Evolutionary conservation across 2,888 invertebrate genomes (phyloP).

Genomic region (Oxycera nigricornis): DNA sequence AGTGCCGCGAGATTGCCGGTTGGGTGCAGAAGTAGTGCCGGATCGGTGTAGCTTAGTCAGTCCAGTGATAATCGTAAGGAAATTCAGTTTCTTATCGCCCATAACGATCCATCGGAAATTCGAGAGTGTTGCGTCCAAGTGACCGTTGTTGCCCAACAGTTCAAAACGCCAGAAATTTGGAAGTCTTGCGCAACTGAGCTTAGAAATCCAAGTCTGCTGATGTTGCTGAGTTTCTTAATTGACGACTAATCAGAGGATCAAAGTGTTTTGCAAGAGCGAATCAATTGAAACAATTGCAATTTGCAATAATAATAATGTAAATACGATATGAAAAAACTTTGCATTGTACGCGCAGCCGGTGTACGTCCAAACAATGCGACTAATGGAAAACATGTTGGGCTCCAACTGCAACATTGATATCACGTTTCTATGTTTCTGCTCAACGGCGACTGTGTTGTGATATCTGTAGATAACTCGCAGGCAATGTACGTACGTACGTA

Average conservation of each 20-base stretch:
- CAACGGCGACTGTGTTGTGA: not conserved
- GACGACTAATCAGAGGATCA: not conserved
- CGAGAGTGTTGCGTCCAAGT: not conserved
- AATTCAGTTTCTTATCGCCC: not conserved
- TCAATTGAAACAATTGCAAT: not conserved
- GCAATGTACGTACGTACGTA: too few relatives aligned
- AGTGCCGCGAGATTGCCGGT: constrained; percentile 4
- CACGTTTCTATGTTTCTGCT: not conserved
- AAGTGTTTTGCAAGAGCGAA: not conserved
- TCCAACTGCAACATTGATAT: constrained; percentile 6
- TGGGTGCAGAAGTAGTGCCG: not conserved
- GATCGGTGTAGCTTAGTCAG: not conserved
- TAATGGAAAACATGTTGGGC: constrained; percentile 23
- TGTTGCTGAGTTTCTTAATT: not conserved
- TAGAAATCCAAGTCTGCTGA: too few relatives aligned
- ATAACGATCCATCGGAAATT: not conserved
- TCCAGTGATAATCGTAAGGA: not conserved
- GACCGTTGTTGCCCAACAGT: too few relatives aligned
- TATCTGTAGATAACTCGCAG: not conserved
- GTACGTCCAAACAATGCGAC: not conserved
- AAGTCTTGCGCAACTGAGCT: too few relatives aligned
- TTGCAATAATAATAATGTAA: not conserved
- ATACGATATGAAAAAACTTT: not conserved
- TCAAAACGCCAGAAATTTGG: too few relatives aligned
- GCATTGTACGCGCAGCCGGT: not conserved